Conservation (phyloP, 1,140 invertebrate species). For the Drosophila micromelanica region DNA sequence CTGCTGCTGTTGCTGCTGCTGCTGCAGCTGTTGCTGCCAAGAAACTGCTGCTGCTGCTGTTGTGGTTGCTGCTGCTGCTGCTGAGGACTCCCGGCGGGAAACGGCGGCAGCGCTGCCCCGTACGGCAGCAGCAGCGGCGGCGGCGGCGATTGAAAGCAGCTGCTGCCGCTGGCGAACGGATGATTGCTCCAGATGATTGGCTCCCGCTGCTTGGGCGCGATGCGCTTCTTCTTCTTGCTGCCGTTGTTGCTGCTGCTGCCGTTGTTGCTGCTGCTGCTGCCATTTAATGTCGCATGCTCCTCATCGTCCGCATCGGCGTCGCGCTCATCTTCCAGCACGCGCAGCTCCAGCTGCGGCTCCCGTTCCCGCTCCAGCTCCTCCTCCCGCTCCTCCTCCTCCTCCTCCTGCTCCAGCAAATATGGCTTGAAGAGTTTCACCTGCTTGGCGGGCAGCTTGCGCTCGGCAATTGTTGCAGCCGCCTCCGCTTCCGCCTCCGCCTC, state of each 20-base stretch:
- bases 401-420: constrained; percentile 87
- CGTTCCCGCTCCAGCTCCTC: constrained; percentile 32
- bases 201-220: constrained; percentile 44
- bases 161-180: constrained; percentile 47
- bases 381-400: constrained; percentile 68
- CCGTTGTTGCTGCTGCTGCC: constrained; percentile 2
- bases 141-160: constrained; percentile 46
- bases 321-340: constrained; percentile 57
- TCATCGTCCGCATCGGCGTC: constrained; percentile 64
- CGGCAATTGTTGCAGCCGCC: constrained; percentile 28
- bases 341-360: constrained; percentile 57
- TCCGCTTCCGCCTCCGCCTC: constrained; percentile 43
- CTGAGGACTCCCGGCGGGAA: constrained; percentile 72
- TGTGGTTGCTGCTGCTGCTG: constrained; percentile 29
- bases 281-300: constrained; percentile 84
- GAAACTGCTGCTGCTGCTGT: constrained; percentile 8
- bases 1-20: constrained; percentile 19
- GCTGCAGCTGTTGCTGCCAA: constrained; percentile 8
- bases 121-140: constrained; percentile 36
- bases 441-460: constrained; percentile 69
- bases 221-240: constrained; percentile 53
- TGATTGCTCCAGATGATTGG: constrained; percentile 71
- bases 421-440: constrained; percentile 89
- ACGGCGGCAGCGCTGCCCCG: constrained; percentile 20
- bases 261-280: constrained; percentile 58